Conservation (phyloP, 2,888 invertebrate species). For the Rhopalosiphum nymphaeae region DNA sequence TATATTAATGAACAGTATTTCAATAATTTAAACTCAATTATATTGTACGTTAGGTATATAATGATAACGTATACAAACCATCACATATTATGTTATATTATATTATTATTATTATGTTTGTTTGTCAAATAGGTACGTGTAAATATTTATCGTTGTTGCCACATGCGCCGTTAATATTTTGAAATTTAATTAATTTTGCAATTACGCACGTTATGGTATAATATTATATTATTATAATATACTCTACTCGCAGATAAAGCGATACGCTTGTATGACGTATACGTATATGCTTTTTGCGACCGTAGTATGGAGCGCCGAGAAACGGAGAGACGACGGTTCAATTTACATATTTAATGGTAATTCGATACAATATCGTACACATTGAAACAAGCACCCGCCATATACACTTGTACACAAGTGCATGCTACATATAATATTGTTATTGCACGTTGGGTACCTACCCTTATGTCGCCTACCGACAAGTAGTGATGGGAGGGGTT, state of each 20-base stretch:
- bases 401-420: background rate
- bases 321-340: background rate
- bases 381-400: background rate
- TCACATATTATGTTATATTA: background rate
- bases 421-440: background rate
- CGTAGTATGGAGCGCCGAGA: background rate
- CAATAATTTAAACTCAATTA: slow-evolving; percentile 21
- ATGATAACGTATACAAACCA: background rate
- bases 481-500: background rate
- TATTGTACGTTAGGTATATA: background rate
- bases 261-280: background rate
- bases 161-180: slow-evolving; percentile 8
- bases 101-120: background rate
- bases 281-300: background rate
- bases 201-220: background rate
- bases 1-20: background rate
- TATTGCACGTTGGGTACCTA: background rate
- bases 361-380: slow-evolving; percentile 2
- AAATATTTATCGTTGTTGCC: slow-evolving; percentile 41
- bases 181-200: slow-evolving; percentile 51
- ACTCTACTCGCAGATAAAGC: background rate
- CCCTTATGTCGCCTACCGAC: background rate
- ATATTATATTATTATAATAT: background rate
- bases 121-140: background rate
- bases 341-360: slow-evolving; percentile 28